Evolutionary conservation across 2,797 vertebrate species (phyloP), one percentile per base, ranked within the genome.

Genomic region (Parambassis ranga): DNA sequence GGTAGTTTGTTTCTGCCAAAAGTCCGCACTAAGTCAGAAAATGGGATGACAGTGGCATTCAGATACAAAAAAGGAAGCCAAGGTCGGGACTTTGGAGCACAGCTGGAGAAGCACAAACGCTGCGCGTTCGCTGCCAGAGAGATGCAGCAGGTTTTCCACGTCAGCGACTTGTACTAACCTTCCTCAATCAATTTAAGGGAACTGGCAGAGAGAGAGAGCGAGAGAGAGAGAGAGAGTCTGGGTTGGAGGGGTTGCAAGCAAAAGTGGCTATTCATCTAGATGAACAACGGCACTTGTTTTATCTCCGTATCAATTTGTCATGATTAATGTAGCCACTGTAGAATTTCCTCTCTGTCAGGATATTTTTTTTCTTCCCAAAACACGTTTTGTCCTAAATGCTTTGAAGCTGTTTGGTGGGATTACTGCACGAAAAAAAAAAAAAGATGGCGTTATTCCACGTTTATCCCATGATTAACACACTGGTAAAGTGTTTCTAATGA

Each of bases 51-150:
- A 57, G 52, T 60, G 38, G 30, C 37, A 47, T 36, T 46, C 38
- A 19, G 35, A 61, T 47, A n/a, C n/a, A n/a, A 37, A 62, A 65
- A 68, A 75, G 14, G 32, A 43, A 64, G 55, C 33, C 58, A 75
- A 77, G 83, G 79, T 78, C 73, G 58, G 50, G 50, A 55, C 47
- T 68, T 28, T 44, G 20, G 50, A 65, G 59, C 41, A 23, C 63
- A 67, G 60, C 53, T 68, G 36, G 56, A 41, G 41, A 43, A 26
- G 43, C 28, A 46, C 36, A 69, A 75, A 71, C 30, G 16, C 50
- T 15, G n/a, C 6, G 3, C 35, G 10, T 58, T 36, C 7, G 24
- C 60, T 64, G 52, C 28, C 64, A 47, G 22, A 36, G 19, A 60
- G 27, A 36, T 15, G 55, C 47, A 36, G 77, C 53, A 13, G 55